Evolutionary conservation across 2,797 vertebrate genomes (phyloP).

Genomic region (Neomorphus geoffroyi): DNA sequence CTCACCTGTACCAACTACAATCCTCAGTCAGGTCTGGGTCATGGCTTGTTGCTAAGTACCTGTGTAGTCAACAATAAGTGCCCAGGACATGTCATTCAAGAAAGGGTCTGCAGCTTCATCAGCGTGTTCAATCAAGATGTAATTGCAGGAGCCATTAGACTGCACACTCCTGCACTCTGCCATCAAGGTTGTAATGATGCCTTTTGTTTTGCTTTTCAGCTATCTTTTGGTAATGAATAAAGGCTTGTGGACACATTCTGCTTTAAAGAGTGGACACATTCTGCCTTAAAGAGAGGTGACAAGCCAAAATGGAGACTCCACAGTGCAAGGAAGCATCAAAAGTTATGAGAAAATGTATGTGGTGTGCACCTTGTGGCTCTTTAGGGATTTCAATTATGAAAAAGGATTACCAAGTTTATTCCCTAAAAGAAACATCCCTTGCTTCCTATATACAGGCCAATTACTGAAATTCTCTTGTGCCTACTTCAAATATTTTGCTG

Average conservation of each 20-base stretch:
- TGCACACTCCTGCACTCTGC: constrained; percentile 1
- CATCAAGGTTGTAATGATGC: neutral
- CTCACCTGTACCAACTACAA: neutral
- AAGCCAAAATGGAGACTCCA: neutral
- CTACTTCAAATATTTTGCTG: neutral
- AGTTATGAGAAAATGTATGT: neutral
- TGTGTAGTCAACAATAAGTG: neutral
- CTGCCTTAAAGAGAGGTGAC: neutral
- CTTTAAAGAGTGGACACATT: neutral
- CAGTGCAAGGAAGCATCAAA: neutral
- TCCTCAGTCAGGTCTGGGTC: neutral
- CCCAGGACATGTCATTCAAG: neutral
- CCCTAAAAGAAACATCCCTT: neutral
- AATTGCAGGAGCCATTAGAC: neutral
- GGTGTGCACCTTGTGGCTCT: neutral
- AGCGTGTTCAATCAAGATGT: neutral
- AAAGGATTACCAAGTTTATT: neutral
- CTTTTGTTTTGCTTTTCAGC: constrained; percentile 33
- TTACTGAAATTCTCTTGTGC: neutral
- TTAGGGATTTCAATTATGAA: neutral
- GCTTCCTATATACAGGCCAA: neutral
- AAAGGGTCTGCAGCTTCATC: neutral
- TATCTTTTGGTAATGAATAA: constrained; percentile 12
- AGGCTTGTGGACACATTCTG: neutral
- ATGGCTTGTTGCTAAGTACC: neutral